Percentiles rank a stretch among this genome's conserved stretches.
These are phyloP conservation scores for Ptychobarbus kaznakovi DNA, from an alignment of 2,797 vertebrate species.

Conservation along the genomic window DNA sequence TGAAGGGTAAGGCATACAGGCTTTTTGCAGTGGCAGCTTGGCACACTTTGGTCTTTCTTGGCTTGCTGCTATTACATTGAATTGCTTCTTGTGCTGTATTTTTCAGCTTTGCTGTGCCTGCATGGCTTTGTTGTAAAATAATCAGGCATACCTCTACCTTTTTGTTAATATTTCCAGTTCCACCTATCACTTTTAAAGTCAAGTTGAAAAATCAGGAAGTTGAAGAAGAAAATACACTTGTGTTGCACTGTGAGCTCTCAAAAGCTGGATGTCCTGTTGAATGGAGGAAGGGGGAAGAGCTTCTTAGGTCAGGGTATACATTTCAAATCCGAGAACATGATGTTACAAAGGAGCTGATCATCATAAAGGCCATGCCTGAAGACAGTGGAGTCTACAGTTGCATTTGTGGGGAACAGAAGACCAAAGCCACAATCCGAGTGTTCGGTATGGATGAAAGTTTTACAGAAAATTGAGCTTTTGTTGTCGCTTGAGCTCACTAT, in stretches of 20 bases:
- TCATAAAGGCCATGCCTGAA: conserved; percentile 79
- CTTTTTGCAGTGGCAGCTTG: not conserved
- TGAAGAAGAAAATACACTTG: conserved; percentile 79
- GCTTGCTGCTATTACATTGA: not conserved
- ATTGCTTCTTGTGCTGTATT: conserved; percentile 11
- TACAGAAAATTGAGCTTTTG: conserved; percentile 5
- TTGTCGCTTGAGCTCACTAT: not conserved
- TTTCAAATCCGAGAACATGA: conserved; percentile 84
- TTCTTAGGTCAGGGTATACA: conserved; percentile 81
- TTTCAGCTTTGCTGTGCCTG: conserved; percentile 27
- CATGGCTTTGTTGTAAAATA: conserved; percentile 27
- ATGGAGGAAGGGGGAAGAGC: conserved; percentile 85
- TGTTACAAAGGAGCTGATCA: conserved; percentile 78
- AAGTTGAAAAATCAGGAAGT: conserved; percentile 81
- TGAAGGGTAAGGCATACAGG: conserved; percentile 79
- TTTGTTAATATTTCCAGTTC: conserved; percentile 66
- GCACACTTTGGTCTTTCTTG: not conserved
- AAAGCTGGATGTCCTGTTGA: conserved; percentile 79
- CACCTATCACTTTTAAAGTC: conserved; percentile 80
- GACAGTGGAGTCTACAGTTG: conserved; percentile 91
- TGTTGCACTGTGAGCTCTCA: conserved; percentile 84
- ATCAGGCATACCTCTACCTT: not conserved
- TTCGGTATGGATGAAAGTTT: conserved; percentile 76
- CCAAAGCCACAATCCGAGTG: conserved; percentile 81
- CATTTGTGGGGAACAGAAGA: conserved; percentile 80